Evolutionary conservation across 2,113 vertebrate genomes (phyloP).

Genomic region (Siphamia tubifer): DNA sequence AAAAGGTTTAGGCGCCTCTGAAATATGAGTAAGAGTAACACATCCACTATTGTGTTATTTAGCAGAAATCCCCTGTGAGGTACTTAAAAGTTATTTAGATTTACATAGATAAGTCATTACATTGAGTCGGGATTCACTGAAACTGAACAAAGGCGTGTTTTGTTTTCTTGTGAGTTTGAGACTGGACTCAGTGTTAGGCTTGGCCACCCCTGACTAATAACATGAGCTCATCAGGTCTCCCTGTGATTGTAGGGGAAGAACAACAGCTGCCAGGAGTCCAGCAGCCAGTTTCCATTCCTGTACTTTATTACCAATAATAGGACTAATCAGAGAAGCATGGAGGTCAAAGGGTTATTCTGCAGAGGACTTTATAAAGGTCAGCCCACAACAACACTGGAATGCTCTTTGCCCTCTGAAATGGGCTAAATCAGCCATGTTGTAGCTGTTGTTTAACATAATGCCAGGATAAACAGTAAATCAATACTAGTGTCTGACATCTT

Average conservation of each 20-base stretch:
- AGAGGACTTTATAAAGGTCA: constrained; percentile 8
- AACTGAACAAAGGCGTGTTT: constrained; percentile 31
- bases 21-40: no score
- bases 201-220: constrained; percentile 49
- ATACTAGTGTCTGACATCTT: not conserved
- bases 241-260: constrained; percentile 50
- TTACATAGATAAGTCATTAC: not conserved
- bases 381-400: not conserved
- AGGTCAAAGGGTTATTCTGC: constrained; percentile 41
- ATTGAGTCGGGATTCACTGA: not conserved
- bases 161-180: not conserved
- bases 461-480: constrained; percentile 35
- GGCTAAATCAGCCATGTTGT: constrained; percentile 3
- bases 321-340: constrained; percentile 60
- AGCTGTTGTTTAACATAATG: constrained; percentile 9
- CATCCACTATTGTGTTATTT: no score
- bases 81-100: not conserved
- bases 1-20: no score
- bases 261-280: constrained; percentile 56
- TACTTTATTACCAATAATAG: constrained; percentile 64
- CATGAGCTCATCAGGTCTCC: constrained; percentile 62
- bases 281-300: constrained; percentile 55
- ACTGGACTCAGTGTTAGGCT: constrained; percentile 18
- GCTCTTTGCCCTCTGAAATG: not conserved
- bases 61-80: not conserved